Evolutionary conservation across 2,113 vertebrate genomes (phyloP).

Genomic region (Bos indicus): DNA sequence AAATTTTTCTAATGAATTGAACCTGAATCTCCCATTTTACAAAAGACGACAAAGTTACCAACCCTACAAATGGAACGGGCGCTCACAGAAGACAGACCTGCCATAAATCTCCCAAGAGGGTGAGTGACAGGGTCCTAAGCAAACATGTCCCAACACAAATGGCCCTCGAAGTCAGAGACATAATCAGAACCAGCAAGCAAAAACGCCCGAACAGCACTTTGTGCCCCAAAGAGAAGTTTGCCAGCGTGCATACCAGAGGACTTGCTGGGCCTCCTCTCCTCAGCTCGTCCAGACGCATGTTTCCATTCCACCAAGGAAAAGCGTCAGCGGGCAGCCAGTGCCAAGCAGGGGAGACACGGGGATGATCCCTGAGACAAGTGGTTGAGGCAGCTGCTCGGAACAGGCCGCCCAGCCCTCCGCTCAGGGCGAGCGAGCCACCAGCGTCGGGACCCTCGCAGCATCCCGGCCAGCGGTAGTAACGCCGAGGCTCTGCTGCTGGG

Average conservation of each 20-base stretch:
- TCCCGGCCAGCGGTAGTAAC: fast-evolving
- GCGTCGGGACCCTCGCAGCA: fast-evolving
- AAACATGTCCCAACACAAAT: background rate
- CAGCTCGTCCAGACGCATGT: background rate
- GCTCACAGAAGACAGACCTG: background rate
- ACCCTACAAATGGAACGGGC: background rate
- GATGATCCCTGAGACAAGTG: background rate
- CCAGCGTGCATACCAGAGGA: background rate
- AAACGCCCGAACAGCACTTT: background rate
- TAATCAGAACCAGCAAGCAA: background rate
- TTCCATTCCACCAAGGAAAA: background rate
- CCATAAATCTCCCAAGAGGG: background rate
- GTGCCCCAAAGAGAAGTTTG: background rate
- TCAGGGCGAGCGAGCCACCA: background rate
- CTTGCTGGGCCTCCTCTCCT: background rate
- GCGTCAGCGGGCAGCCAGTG: fast-evolving
- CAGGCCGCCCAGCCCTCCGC: fast-evolving
- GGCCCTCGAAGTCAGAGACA: background rate
- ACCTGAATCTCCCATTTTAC: background rate
- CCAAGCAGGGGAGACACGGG: background rate
- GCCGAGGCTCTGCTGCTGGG: fast-evolving
- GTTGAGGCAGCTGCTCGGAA: background rate
- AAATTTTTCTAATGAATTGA: background rate
- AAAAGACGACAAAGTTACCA: background rate
- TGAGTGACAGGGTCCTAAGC: background rate